Conservation (phyloP, 2,113 vertebrate species). For the Smithornis capensis region DNA sequence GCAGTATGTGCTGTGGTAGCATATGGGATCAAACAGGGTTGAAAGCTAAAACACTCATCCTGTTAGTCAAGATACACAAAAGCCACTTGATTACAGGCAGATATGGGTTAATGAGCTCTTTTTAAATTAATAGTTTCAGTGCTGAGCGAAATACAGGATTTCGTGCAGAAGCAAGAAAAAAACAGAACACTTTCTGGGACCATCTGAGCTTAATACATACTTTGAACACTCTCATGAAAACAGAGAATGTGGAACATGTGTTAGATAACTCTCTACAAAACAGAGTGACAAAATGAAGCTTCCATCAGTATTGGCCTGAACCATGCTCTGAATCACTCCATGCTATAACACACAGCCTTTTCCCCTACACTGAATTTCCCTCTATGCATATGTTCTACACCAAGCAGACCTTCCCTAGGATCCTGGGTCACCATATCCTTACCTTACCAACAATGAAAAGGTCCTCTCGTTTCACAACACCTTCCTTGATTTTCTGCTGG, state of each 20-base stretch:
- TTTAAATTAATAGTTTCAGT: not conserved
- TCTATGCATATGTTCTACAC: not conserved
- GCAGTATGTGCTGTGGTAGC: not conserved
- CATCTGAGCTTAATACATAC: not conserved
- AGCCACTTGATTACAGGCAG: not conserved
- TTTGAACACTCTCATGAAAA: not conserved
- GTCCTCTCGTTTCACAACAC: slow-evolving; percentile 81
- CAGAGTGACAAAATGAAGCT: not conserved
- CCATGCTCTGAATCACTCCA: not conserved
- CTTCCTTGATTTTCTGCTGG: slow-evolving; percentile 78
- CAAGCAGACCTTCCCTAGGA: not conserved
- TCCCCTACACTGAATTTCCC: not conserved
- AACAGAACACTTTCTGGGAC: not conserved
- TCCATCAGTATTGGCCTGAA: not conserved
- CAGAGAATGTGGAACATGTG: not conserved
- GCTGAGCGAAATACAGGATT: not conserved
- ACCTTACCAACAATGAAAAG: slow-evolving; percentile 93
- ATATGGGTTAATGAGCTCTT: not conserved
- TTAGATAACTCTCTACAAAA: not conserved
- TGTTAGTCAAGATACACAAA: not conserved
- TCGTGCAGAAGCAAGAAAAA: not conserved
- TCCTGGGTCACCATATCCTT: not conserved
- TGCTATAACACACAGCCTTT: not conserved
- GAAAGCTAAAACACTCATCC: too few relatives aligned
- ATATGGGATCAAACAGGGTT: not conserved